Evolutionary conservation across 2,797 vertebrate genomes (phyloP), one percentile per base, ranked within the genome.

Genomic region (Furcifer pardalis): DNA sequence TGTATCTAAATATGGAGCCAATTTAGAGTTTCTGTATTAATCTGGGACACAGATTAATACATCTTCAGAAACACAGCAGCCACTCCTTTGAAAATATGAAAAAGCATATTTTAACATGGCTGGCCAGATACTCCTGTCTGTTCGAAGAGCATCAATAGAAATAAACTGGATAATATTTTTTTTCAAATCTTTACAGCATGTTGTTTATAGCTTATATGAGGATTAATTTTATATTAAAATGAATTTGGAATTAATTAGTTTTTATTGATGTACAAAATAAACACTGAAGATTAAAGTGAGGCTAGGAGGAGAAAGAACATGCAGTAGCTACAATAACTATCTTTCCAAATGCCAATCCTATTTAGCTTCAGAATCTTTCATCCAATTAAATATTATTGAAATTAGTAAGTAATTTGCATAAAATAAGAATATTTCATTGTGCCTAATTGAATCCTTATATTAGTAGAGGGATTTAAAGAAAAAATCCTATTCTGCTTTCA

Each of bases 181-280:
- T 72, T 27, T 60, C 52, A 71, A 60, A 9, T 30, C 4, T 82
- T 1, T 21, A 72, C 25, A 25, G 77, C 12, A 1, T 79, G 32
- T 2, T 52, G 12, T 6, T 7, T 42, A 79, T 73, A 42, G 37
- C 79, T 77, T 81, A 52, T 77, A 40, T 4, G 19, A 62, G 21
- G 71, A 74, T 5, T 17, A 77, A 68, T 4, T 65, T 4, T 0
- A 49, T 19, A 4, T 32, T 90, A 74, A 76, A 63, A 35, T 71
- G 7, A 15, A 35, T 71, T 17, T 84, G 78, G 75, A 46, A 62
- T 84, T 62, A 78, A 69, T 84, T 60, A 76, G 52, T 68, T 84
- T 60, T 37, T 84, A 84, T 84, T 87, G 84, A 77, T 83, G 76
- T 75, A 63, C 76, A 83, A 35, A 10, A 46, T 3, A 10, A 78